These are phyloP conservation scores for Cacatua alba DNA, from an alignment of 2,113 vertebrate genomes.

Conservation along the genomic window DNA sequence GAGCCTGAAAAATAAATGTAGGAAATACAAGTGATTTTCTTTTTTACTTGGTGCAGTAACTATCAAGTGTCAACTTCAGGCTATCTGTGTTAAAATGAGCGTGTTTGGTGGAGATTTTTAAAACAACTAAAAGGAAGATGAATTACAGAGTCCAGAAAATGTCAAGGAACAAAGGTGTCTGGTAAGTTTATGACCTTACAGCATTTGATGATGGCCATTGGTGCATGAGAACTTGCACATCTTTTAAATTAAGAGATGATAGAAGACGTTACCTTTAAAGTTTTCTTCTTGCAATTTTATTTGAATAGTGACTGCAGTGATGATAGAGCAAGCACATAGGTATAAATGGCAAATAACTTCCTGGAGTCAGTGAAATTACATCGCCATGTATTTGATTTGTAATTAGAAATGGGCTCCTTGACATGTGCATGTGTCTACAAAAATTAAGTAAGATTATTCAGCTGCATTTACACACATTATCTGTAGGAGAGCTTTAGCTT, in stretches of 20 bases:
- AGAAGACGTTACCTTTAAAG: not conserved
- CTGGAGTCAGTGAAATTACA: not conserved
- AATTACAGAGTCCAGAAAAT: conserved; percentile 14
- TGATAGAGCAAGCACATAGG: not conserved
- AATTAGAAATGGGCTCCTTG: not conserved
- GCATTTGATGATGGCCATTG: not conserved
- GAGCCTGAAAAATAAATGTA: not conserved
- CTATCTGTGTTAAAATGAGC: not conserved
- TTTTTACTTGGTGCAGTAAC: not conserved
- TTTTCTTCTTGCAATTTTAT: not conserved
- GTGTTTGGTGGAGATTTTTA: not conserved
- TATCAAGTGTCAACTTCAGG: not conserved
- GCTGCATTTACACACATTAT: not conserved
- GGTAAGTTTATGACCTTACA: conserved; percentile 7
- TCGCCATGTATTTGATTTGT: not conserved
- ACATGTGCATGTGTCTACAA: not conserved
- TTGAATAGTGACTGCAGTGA: not conserved
- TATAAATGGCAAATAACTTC: not conserved
- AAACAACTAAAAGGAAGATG: not conserved
- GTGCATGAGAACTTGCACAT: not conserved
- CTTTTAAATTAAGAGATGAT: not conserved
- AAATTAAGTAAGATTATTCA: not conserved
- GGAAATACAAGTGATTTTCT: not conserved
- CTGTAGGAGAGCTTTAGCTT: not conserved
- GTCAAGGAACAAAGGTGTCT: not conserved